These are phyloP conservation scores for Chelmon rostratus DNA, from an alignment of 2,797 vertebrate species.

Conservation along the genomic window DNA sequence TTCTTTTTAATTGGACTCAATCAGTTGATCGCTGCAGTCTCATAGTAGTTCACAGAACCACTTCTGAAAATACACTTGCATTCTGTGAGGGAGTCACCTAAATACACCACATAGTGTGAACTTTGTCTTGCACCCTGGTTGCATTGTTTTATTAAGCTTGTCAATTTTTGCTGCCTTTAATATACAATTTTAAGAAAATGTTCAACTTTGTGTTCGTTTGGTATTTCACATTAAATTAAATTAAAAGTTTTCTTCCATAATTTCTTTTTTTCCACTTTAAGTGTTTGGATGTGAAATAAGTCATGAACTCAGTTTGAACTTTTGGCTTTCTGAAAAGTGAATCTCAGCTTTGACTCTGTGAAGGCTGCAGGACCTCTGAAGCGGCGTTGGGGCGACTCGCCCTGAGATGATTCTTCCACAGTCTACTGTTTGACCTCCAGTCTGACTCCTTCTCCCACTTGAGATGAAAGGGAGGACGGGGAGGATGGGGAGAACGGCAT, in stretches of 20 bases:
- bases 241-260: neutral
- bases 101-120: neutral
- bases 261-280: neutral
- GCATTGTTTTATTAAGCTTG: too few species aligned
- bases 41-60: neutral
- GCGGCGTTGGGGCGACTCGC: neutral
- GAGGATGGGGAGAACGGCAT: constrained; percentile 31
- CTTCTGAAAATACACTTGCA: neutral
- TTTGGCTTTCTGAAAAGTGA: constrained; percentile 6
- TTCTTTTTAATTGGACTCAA: too few species aligned
- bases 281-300: constrained; percentile 13
- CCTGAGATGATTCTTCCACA: constrained; percentile 15
- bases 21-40: neutral
- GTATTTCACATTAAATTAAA: neutral
- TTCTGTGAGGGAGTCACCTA: neutral
- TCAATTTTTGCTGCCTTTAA: neutral
- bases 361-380: constrained; percentile 17
- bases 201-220: neutral
- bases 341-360: constrained; percentile 7
- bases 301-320: constrained; percentile 12
- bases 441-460: constrained; percentile 46
- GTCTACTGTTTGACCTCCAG: constrained; percentile 37
- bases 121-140: too few species aligned
- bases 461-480: constrained; percentile 53
- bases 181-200: neutral